Evolutionary conservation across 37 sponge, comb jelly and placozoan genomes (phyloP), one percentile per base, ranked within the genome.

Genomic region (Bolinopsis microptera): DNA sequence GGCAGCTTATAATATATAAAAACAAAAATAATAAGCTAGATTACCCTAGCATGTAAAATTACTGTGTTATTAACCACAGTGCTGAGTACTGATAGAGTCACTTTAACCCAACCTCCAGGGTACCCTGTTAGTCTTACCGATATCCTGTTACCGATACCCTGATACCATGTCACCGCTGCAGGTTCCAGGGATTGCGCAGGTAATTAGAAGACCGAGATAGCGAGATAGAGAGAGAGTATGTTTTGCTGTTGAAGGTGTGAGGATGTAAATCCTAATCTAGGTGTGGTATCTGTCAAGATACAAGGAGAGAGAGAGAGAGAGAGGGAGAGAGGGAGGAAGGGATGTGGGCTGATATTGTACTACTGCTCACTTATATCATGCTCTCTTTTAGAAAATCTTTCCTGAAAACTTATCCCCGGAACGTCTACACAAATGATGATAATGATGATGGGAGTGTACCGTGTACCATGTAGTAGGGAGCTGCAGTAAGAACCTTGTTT

Each of bases 221-320:
- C 61, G 13, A 13, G 61, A 13, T 13, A 18, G 61, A 48, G 5
- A 18, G 61, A 13, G 9, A 48, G 75, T 72, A 8, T 72, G 26
- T 24, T 72, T 24, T 28, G 26, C 31, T 5, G 21, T 67, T 21
- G 13, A 21, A 72, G 2, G 75, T 72, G 75, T 72, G 5, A n/a
- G 26, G 31, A 72, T 72, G 75, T 72, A 72, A 72, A 72, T 72
- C 22, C 18, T 28, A 72, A 72, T n/a, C 27, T 2, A 28, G 75
- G 31, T 21, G 31, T 30, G 75, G 31, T 28, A 72, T 8, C 27
- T 72, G 75, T n/a, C 27, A 28, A 72, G 75, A 24, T 8, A 72
- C 22, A 21, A 28, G 18, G 75, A 72, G 75, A 72, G 13, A 72
- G n/a, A 21, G 75, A 72, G 75, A 72, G 75, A 72, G 75, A 72